A percentile compares a stretch with the other conserved stretches of the same genome.
Evolutionary conservation across 2,797 vertebrate genomes (phyloP).

Genomic region (Tapera naevia): DNA sequence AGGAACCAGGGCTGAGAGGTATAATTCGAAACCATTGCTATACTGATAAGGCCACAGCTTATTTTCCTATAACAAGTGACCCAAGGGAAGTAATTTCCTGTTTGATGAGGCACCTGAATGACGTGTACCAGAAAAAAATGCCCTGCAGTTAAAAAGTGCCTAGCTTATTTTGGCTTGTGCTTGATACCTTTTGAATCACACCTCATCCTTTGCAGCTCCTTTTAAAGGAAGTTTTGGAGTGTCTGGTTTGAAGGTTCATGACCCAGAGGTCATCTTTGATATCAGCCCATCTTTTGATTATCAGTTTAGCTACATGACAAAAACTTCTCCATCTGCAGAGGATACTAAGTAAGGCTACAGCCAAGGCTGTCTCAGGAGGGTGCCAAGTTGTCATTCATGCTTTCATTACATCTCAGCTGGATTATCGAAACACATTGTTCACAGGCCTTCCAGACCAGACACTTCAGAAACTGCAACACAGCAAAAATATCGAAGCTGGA

Average conservation of each 20-base stretch:
- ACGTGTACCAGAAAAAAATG: slow-evolving; percentile 1
- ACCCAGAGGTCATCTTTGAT: slow-evolving; percentile 43
- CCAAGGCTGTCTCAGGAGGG: slow-evolving; percentile 44
- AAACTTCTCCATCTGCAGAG: slow-evolving; percentile 23
- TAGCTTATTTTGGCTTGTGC: slow-evolving; percentile 11
- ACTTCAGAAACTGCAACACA: slow-evolving; percentile 40
- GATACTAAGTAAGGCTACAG: slow-evolving; percentile 9
- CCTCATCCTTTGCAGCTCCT: slow-evolving; percentile 23
- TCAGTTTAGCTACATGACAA: slow-evolving; percentile 44
- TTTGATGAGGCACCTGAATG: slow-evolving; percentile 58
- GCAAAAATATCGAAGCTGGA: slow-evolving; percentile 33
- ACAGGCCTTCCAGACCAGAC: slow-evolving; percentile 24
- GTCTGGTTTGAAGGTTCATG: slow-evolving; percentile 32
- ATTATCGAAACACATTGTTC: slow-evolving; percentile 40
- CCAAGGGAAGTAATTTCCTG: slow-evolving; percentile 60
- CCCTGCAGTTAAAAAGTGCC: slow-evolving; percentile 3
- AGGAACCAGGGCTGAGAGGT: background rate
- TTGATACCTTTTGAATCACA: slow-evolving; percentile 5
- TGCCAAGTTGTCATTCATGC: slow-evolving; percentile 46
- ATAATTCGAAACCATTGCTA: slow-evolving; percentile 39
- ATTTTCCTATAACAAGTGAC: slow-evolving; percentile 42
- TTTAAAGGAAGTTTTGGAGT: slow-evolving; percentile 23
- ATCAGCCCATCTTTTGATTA: slow-evolving; percentile 59
- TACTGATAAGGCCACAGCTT: slow-evolving; percentile 2
- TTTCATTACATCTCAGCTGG: slow-evolving; percentile 53